phyloP scores from a whole-genome alignment of 37 sponge, comb jelly and placozoan species.

The Eunapius fragilis region DNA sequence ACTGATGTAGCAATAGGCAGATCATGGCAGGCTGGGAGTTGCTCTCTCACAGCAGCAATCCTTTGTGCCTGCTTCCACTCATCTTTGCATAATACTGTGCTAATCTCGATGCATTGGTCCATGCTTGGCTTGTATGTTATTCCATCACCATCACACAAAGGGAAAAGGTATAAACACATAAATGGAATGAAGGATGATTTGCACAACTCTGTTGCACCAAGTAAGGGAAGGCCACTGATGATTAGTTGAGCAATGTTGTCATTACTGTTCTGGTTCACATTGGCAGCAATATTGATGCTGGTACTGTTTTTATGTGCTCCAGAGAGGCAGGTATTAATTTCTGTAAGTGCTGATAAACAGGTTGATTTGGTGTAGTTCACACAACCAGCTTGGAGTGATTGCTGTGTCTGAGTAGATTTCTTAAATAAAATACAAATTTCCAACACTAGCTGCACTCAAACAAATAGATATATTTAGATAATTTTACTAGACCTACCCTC shows the following conservation, averaged over 20 bases:
- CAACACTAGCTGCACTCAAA: too few species aligned
- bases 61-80: neutral
- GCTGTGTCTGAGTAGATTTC: too few species aligned
- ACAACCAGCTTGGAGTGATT: neutral
- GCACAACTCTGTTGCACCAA: neutral
- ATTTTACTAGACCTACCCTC: too few species aligned
- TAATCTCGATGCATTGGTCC: neutral
- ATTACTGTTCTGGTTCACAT: neutral
- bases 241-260: neutral
- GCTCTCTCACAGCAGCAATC: neutral
- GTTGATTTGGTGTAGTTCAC: neutral
- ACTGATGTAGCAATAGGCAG: neutral
- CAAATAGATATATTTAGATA: too few species aligned
- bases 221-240: neutral
- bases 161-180: constrained; percentile 8
- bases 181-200: constrained; percentile 11
- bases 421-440: too few species aligned
- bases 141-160: neutral
- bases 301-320: neutral
- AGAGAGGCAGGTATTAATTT: neutral
- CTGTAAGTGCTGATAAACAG: neutral
- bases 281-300: neutral
- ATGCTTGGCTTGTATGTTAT: neutral
- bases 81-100: neutral
- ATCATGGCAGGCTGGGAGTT: neutral